phyloP scores from a whole-genome alignment of 2,888 invertebrate genomes.

The Nomada goodeniana region DNA sequence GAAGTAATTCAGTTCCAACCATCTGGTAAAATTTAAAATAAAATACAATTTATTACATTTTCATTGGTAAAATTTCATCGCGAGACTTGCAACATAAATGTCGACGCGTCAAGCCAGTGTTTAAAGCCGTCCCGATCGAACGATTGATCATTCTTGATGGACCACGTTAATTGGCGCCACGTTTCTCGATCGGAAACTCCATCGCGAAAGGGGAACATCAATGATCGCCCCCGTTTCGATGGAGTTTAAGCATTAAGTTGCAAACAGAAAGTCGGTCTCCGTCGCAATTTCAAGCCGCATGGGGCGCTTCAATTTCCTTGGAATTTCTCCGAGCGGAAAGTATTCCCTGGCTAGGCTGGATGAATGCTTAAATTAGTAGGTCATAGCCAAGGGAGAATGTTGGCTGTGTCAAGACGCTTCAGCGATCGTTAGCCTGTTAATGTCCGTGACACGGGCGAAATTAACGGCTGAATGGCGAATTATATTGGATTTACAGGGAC shows the following conservation, averaged over 20 bases:
- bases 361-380: constrained; percentile 56
- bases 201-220: background rate
- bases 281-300: background rate
- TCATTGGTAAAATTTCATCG: no score
- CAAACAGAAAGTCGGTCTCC: constrained; percentile 1
- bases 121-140: background rate
- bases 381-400: constrained; percentile 43
- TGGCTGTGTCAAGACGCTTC: constrained; percentile 66
- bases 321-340: constrained; percentile 36
- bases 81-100: no score
- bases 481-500: constrained; percentile 67
- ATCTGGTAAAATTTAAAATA: no score
- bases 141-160: no score
- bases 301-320: constrained; percentile 38
- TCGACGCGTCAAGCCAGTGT: background rate
- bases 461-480: constrained; percentile 73
- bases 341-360: constrained; percentile 28
- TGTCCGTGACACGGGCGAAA: constrained; percentile 71
- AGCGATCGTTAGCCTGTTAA: constrained; percentile 71
- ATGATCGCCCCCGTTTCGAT: constrained; percentile 1
- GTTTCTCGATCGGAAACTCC: background rate
- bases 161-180: background rate
- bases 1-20: no score
- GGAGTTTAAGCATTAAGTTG: constrained; percentile 8
- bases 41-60: no score